Evolutionary conservation across 2,797 vertebrate species (phyloP), one percentile per base, ranked within the genome.

Genomic region (Acrocephalus scirpaceus): DNA sequence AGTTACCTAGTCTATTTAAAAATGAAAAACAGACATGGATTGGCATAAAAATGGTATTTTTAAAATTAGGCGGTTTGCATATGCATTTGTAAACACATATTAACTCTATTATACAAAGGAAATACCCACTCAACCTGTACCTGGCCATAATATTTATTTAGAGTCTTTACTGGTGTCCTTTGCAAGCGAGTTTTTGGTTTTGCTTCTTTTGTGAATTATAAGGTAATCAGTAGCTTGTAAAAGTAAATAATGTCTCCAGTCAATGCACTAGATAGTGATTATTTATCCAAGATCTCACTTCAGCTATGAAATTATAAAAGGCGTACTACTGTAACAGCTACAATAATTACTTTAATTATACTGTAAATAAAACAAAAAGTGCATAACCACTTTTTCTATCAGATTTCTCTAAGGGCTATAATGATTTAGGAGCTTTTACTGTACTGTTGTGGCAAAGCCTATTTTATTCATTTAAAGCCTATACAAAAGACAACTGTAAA

Each of bases 261-360:
- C 73, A 88, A 20, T 87, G 80, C 42, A 71, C 19, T 78, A 36
- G 17, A 42, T 90, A 45, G 13, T 54, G 72, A 32, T 58, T 88
- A 69, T 94, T 95, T 94, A 66, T 92, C 75, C 61, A 82, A 94
- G 77, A 44, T 60, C 42, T 94, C 44, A 36, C 44, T 69, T 94
- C 69, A 76, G 16, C 70, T 82, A 30, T 77, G 64, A 70, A 83
- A 75, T 78, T 91, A 69, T 27, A 88, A 88, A 88, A 92, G 44
- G 21, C 93, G 20, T 74, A 47, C 51, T 94, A 51, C 19, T 78
- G 48, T 40, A 93, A 51, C 32, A 81, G 73, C 38, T 82, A 47
- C 40, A 84, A 57, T 64, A 89, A 87, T 91, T 94, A 77, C 69
- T 93, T 84, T 94, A 95, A 96, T 95, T 95, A 82, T 82, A 85